Evolutionary conservation across 2,113 vertebrate genomes (phyloP), one percentile per base, ranked within the genome.

Genomic region (Triplophysa tibetana): DNA sequence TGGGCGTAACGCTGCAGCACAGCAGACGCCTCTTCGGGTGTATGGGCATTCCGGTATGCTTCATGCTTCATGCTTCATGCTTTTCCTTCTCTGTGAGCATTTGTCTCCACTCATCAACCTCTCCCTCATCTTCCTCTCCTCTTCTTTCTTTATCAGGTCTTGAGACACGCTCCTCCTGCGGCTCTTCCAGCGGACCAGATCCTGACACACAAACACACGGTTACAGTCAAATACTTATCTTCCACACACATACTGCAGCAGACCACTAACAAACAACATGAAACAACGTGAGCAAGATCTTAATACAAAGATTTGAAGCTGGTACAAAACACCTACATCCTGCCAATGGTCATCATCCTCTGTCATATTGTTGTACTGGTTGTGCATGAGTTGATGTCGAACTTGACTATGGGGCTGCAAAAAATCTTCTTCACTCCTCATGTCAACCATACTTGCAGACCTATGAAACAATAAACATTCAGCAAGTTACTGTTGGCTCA

Each of bases 261-360:
- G 33, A 38, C 5, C 33, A 38, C 33, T 38, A 38, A 38, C 33
- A 38, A 56, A 54, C 52, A 54, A 54, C 4, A 19, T 54, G 33
- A 38, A 38, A 38, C 33, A 38, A 38, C 7, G 33, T 38, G 33
- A 38, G 33, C 33, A 38, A 38, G 6, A 38, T 38, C 33, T 7
- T 7, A 38, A 8, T 38, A 38, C 33, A 38, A 38, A 38, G 33
- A 38, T 38, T 6, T 19, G 19, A 54, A 17, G 48, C 48, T 50
- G 48, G 24, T 11, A 10, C 9, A 33, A 60, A 68, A 13, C 50
- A 94, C 97, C 95, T 87, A 99, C 98, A 1, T 98, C 95, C 89
- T 99, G 98, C 98, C 98, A 99, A 83, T 94, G 95, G 88, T 94
- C 93, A 26, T 99, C 97, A 0, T 98, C 98, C 82, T 99, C 98